phyloP scores from a whole-genome alignment of 2,797 vertebrate genomes.

The Phrynocephalus forsythii region DNA sequence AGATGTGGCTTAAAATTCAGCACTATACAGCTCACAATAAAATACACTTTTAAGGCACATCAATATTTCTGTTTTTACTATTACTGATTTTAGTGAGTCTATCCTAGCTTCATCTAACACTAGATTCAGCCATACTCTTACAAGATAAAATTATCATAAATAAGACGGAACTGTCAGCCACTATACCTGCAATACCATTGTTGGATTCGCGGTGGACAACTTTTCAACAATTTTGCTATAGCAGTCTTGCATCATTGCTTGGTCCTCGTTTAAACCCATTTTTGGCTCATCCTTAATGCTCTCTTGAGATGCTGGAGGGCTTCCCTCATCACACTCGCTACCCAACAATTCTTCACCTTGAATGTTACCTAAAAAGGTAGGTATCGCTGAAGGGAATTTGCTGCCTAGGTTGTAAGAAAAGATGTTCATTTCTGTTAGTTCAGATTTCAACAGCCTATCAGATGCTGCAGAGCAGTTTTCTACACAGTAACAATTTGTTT shows the following conservation, averaged over 20 bases:
- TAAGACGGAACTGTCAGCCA: background rate
- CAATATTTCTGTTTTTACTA: too few relatives aligned
- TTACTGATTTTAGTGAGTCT: too few relatives aligned
- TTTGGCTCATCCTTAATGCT: constrained; percentile 86
- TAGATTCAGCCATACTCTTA: too few relatives aligned
- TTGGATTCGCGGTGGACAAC: constrained; percentile 92
- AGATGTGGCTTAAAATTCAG: background rate
- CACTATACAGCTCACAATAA: too few relatives aligned
- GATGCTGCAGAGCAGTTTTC: background rate
- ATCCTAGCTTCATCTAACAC: too few relatives aligned
- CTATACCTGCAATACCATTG: constrained; percentile 97
- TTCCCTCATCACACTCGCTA: constrained; percentile 86
- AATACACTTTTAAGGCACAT: too few relatives aligned
- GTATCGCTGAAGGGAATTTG: constrained; percentile 92
- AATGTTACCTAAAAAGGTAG: constrained; percentile 93
- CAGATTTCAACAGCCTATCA: background rate
- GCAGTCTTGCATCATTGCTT: constrained; percentile 99
- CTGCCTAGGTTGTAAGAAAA: constrained; percentile 79
- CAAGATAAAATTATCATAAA: background rate
- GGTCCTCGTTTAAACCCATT: constrained; percentile 92
- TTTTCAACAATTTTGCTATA: constrained; percentile 99
- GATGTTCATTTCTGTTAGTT: background rate
- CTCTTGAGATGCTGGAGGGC: constrained; percentile 85
- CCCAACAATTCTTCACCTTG: constrained; percentile 88
- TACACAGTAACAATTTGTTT: too few relatives aligned